Evolutionary conservation across 2,113 vertebrate genomes (phyloP), one percentile per base, ranked within the genome.

Genomic region (Odobenus rosmarus): DNA sequence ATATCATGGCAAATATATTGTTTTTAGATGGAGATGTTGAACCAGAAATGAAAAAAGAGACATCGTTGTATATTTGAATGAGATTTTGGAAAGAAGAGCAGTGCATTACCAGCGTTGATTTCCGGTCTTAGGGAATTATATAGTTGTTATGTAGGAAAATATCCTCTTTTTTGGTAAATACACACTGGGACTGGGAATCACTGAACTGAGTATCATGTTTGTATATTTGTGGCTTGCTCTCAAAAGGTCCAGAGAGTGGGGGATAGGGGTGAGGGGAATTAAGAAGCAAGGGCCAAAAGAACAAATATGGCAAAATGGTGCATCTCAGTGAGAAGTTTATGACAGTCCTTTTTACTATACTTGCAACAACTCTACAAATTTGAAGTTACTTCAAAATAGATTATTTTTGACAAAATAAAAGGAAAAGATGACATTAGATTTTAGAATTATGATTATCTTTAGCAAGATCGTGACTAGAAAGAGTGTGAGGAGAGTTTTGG

Each of bases 401-500:
- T 62, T 74, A 42, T 11, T 72, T 11, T 72, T 74, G n/a, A 46
- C 49, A 53, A 67, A 80, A n/a, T 1, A 49, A 31, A 84, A 28
- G 1, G 26, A 55, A 46, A 3, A 55, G 14, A 24, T 71, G 24
- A 1, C 21, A 0, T 13, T 49, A 19, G 2, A 33, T 42, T 5
- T 83, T n/a, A 53, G 24, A 81, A 62, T 3, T 3, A 4, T 51
- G 36, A 0, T 69, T 71, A 5, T 26, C 8, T 7, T 67, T 79
- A 51, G 10, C 16, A 9, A 72, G 4, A 28, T 6, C 13, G 1
- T 72, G 14, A 59, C 2, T 49, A 28, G 1, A 51, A 85, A 28
- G 1, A 7, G 0, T 4, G 8, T 4, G 26, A 18, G 12, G 9
- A 64, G 3, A 12, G 33, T 7, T 81, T 53, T 16, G 0, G 7